Evolutionary conservation across 30 jellyfish, hydroid and myxozoan genomes (phyloP), one percentile per base, ranked within the genome.

Genomic region (Hydractinia echinata): DNA sequence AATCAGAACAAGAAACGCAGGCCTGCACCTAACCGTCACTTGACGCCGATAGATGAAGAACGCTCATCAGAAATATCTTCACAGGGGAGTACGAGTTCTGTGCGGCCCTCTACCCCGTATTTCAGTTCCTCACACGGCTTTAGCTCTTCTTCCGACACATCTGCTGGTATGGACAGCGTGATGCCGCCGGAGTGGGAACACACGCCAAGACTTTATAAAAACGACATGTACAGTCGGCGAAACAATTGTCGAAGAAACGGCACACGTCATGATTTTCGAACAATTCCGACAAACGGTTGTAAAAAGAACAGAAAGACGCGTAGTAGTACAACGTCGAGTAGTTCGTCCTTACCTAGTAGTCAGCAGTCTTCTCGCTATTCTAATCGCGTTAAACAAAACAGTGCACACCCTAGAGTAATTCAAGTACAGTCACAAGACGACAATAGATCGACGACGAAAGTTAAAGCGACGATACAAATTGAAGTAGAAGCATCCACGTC

Each of bases 31-130:
- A 60, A 60, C n/a, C 70, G 18, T 14, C 70, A 16, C 2, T 54
- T 77, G 79, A 77, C 85, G 5, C 77, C 85, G 11, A 77, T 77
- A 52, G 54, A 21, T 44, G 85, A 77, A 77, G 83, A 30, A n/a
- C 51, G 19, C 5, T 44, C 8, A 54, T 54, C 18, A 3, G 51
- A 4, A 49, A 77, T 52, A 52, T 18, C 85, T 53, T 53, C 51
- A 77, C 80, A 77, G 5, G 30, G 54, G 55, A 61, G 5, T 52
- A 13, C 18, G 53, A 50, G 61, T 4, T 53, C 83, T 4, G 54
- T 53, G 16, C 44, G 62, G 8, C 81, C 81, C 60, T 72, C 52
- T 61, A 30, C 44, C 44, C 44, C 44, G 44, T 30, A 30, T 30
- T 30, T 30, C 2, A 30, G 44, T 30, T 30, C 44, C 2, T 30